Base-by-base conservation (phyloP, 1,140 invertebrate species). In the Eueides isabella region DNA sequence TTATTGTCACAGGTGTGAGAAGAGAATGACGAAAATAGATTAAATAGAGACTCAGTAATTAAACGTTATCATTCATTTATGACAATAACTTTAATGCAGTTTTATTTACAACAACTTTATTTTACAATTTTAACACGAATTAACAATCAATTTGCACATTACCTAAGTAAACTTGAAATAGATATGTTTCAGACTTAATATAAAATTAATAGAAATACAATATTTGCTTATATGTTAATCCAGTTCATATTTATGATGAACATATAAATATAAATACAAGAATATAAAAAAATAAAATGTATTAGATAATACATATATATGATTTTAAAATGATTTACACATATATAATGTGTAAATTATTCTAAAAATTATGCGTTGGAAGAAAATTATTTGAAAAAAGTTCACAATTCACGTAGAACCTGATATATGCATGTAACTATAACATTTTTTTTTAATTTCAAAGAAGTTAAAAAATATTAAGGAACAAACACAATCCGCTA, bases 1-100 rank as follows among this genome's bases (percentile, higher is more conserved):
- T 92, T 92, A 92, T 92, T 92, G 90, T 92, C 90, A 91, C 87
- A 91, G 86, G 83, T 88, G 86, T 90, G 85, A 90, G 85, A 86
- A 89, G 79, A 85, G 85, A 83, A 80, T 72, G 76, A 86, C 71
- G 84, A 82, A 89, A 83, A 86, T 83, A 82, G 75, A 82, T 83
- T 78, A 75, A 82, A 78, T 76, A 81, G 67, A 85, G 83, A 80
- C 55, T 72, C 61, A 80, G 71, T 82, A 82, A 75, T 73, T 74
- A 62, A 75, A 74, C 62, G 71, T 81, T 78, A 79, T 80, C 74
- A 78, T 72, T 72, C 82, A 83, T 82, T 77, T 73, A 77, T 74
- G 75, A 72, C 74, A 74, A 78, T 80, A 81, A 76, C 67, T 73
- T 80, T 79, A 78, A 75, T 75, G 69, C 71, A 55, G 23, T 12